Evolutionary conservation across 1,140 invertebrate genomes (phyloP).

Genomic region (Lordiphosa clarofinis): DNA sequence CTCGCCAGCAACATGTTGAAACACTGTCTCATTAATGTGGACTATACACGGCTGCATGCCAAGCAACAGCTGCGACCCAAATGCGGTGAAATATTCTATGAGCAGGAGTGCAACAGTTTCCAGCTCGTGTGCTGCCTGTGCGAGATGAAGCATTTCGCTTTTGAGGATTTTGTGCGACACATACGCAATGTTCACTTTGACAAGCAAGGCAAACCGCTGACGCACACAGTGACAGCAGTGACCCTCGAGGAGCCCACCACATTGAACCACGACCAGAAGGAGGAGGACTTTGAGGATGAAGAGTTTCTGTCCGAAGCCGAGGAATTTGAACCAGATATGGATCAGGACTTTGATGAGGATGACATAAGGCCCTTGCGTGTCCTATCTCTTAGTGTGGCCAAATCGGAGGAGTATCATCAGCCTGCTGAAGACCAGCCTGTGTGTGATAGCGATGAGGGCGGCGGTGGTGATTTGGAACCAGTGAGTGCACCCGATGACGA

Average conservation of each 20-base stretch:
- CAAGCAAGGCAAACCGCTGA: slow-evolving; percentile 30
- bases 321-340: background rate
- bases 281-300: slow-evolving; percentile 6
- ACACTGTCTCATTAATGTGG: slow-evolving; percentile 54
- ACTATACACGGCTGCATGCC: slow-evolving; percentile 44
- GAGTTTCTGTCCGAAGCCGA: background rate
- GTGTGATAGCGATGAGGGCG: too few species aligned
- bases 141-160: slow-evolving; percentile 59
- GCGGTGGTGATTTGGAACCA: background rate
- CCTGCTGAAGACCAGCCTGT: too few species aligned
- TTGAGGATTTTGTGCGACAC: slow-evolving; percentile 58
- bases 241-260: background rate
- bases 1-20: slow-evolving; percentile 49
- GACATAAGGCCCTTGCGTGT: slow-evolving; percentile 21
- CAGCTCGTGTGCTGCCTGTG: slow-evolving; percentile 57
- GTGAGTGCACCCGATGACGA: slow-evolving; percentile 8
- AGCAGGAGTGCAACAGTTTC: slow-evolving; percentile 46
- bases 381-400: background rate
- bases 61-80: slow-evolving; percentile 47
- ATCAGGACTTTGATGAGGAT: slow-evolving; percentile 1
- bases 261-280: background rate
- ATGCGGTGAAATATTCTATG: slow-evolving; percentile 63
- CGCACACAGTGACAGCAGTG: slow-evolving; percentile 4
- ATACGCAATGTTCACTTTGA: slow-evolving; percentile 63
- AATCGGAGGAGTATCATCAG: slow-evolving; percentile 3